These are phyloP conservation scores for Drosophila sp. DNA, from an alignment of 1,140 invertebrate genomes.

Conservation along the genomic window DNA sequence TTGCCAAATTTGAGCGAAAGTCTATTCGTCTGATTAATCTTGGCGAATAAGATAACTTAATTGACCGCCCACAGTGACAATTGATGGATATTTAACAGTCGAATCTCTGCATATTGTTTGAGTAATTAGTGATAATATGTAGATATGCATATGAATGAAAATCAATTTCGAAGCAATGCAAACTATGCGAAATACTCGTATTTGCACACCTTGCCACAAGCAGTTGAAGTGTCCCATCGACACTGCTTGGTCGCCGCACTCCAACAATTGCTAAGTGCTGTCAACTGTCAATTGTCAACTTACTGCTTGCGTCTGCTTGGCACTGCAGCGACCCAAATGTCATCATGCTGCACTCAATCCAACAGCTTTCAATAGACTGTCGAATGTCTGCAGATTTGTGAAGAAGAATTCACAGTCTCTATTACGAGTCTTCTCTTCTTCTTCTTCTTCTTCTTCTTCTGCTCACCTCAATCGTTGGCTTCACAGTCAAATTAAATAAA, in stretches of 20 bases:
- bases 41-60: constrained; percentile 44
- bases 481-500: constrained; percentile 74
- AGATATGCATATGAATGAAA: not conserved
- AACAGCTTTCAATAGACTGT: constrained; percentile 39
- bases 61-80: constrained; percentile 49
- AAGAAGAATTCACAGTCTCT: not conserved
- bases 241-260: not conserved
- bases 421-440: not conserved
- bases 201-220: not conserved
- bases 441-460: not conserved
- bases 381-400: not conserved
- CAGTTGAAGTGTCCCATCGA: constrained; percentile 3
- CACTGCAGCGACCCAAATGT: constrained; percentile 42
- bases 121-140: constrained; percentile 2
- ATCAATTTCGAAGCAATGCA: not conserved
- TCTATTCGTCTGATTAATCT: constrained; percentile 56
- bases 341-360: constrained; percentile 37
- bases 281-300: constrained; percentile 1
- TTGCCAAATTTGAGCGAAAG: constrained; percentile 62
- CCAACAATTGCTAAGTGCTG: too few species aligned
- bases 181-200: not conserved
- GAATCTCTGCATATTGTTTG: not conserved
- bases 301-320: not conserved
- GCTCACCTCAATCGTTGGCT: constrained; percentile 28
- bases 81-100: not conserved